Evolutionary conservation across 2,113 vertebrate species (phyloP).

Genomic region (Oriolus oriolus): DNA sequence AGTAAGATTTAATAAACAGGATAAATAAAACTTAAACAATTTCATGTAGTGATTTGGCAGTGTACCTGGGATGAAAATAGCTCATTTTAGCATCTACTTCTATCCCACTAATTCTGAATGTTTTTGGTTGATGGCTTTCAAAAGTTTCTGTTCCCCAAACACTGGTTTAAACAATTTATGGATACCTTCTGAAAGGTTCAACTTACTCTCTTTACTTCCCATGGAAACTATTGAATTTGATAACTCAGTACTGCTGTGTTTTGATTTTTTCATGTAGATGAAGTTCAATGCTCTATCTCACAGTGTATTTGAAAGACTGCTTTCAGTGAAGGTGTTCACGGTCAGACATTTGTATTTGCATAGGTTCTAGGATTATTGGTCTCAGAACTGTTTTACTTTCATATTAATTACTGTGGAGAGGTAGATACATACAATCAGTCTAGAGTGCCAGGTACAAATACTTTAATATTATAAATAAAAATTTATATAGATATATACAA

Average conservation of each 20-base stretch:
- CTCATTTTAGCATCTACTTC: not conserved
- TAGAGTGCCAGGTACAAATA: not conserved
- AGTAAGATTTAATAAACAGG: not conserved
- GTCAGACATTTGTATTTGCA: not conserved
- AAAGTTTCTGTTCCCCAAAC: not conserved
- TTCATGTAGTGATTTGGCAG: not conserved
- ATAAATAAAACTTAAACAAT: not conserved
- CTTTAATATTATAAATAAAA: not conserved
- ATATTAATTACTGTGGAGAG: not conserved
- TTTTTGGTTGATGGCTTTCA: not conserved
- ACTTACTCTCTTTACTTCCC: not conserved
- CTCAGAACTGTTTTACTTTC: not conserved
- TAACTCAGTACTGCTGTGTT: not conserved
- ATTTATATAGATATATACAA: not conserved
- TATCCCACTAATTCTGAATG: not conserved
- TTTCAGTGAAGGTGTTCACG: not conserved
- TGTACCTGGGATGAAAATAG: not conserved
- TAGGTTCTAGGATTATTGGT: not conserved
- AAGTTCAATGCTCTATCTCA: not conserved
- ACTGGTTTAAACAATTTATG: not conserved
- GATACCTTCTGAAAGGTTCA: not conserved
- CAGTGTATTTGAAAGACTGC: not conserved
- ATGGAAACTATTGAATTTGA: not conserved
- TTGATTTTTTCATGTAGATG: not conserved
- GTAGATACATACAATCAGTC: not conserved